phyloP scores from a whole-genome alignment of 2,888 invertebrate genomes.

The Drosophila emarginata region DNA sequence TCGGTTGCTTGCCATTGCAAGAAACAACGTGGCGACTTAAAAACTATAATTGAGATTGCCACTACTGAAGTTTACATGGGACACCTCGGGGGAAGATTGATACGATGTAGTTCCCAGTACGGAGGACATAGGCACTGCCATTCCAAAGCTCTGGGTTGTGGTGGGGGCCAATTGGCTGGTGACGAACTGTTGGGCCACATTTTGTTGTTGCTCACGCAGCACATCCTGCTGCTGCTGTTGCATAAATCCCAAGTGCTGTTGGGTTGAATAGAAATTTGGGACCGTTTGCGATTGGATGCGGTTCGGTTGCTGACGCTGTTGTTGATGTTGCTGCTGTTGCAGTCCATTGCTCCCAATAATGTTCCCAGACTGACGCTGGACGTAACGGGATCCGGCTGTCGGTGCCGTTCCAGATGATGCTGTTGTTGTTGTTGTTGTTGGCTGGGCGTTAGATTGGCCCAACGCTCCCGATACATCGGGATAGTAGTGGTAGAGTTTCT shows the following conservation, averaged over 20 bases:
- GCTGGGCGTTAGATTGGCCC: slow-evolving; percentile 7
- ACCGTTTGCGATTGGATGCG: slow-evolving; percentile 20
- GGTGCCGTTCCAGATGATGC: slow-evolving; percentile 8
- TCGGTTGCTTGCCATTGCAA: too few relatives aligned
- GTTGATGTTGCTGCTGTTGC: slow-evolving; percentile 33
- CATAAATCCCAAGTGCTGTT: slow-evolving; percentile 77
- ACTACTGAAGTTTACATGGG: slow-evolving; percentile 83
- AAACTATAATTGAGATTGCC: slow-evolving; percentile 80
- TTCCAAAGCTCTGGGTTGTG: slow-evolving; percentile 52
- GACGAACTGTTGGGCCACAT: slow-evolving; percentile 64
- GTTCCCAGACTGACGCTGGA: slow-evolving; percentile 14
- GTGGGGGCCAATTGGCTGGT: slow-evolving; percentile 53
- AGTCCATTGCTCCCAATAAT: slow-evolving; percentile 49
- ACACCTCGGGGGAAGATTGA: slow-evolving; percentile 83
- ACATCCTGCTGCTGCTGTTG: slow-evolving; percentile 74
- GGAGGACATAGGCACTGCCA: slow-evolving; percentile 63
- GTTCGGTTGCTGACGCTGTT: slow-evolving; percentile 20
- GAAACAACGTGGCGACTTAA: slow-evolving; percentile 34
- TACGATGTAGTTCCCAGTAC: slow-evolving; percentile 72
- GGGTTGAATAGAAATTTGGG: slow-evolving; percentile 79
- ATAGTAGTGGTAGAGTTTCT: slow-evolving; percentile 67
- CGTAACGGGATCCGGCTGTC: slow-evolving; percentile 17
- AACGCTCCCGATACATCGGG: slow-evolving; percentile 53
- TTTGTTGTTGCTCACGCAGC: slow-evolving; percentile 65
- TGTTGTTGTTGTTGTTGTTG: not conserved